Evolutionary conservation across 1,140 invertebrate genomes (phyloP).

Genomic region (Leucophenga varia): DNA sequence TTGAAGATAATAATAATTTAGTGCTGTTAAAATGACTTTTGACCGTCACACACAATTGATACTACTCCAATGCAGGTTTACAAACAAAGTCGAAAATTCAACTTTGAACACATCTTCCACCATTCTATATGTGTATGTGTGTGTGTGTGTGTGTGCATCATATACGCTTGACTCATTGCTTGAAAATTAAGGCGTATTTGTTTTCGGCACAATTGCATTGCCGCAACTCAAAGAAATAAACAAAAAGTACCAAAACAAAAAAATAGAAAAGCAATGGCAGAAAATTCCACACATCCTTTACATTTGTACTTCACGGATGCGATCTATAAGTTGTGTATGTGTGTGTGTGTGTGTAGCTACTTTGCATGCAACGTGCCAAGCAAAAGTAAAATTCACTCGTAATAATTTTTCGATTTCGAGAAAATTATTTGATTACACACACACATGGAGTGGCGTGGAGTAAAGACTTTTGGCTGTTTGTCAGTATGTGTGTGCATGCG

Average conservation of each 20-base stretch:
- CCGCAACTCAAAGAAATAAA: constrained; percentile 50
- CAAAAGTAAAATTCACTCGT: constrained; percentile 44
- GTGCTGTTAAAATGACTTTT: constrained; percentile 58
- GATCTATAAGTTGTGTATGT: no score
- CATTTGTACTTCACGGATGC: no score
- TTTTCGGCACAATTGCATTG: no score
- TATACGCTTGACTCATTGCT: no score
- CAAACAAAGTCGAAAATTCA: constrained; percentile 32
- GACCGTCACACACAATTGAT: constrained; percentile 57
- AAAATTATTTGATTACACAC: constrained; percentile 53
- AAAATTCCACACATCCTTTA: constrained; percentile 49
- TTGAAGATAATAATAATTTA: constrained; percentile 58
- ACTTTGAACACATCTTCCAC: constrained; percentile 12
- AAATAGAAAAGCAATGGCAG: constrained; percentile 34
- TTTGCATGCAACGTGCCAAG: constrained; percentile 38
- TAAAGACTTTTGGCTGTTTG: no score
- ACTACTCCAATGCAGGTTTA: constrained; percentile 26
- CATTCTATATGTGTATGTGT: neutral
- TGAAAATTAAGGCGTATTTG: no score
- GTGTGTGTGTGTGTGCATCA: neutral
- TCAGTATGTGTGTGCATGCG: constrained; percentile 30
- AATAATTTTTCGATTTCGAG: constrained; percentile 50
- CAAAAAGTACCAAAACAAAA: no score
- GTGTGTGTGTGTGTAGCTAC: constrained; percentile 19
- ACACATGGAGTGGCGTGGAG: no score